Base-by-base conservation (phyloP, 2,797 vertebrate genomes). In the Neopelma chrysocephalum region DNA sequence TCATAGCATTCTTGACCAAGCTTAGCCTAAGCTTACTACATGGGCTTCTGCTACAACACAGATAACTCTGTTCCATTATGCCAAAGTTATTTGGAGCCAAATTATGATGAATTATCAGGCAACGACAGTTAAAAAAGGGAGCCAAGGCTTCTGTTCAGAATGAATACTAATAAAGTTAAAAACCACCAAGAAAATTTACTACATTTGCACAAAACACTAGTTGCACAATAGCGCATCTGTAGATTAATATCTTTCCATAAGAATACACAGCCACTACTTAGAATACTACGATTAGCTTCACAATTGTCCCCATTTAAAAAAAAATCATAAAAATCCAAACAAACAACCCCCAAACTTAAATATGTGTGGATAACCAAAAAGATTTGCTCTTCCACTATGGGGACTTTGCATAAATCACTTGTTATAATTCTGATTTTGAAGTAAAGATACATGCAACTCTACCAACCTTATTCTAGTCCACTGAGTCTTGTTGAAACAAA, bases 81-180 rank as follows among this genome's bases (percentile, higher is more conserved):
- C 22, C 58, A 66, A 61, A 78, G 31, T 34, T 38, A 70, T 71
- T 62, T 12, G 2, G 25, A 79, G 66, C 40, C 70, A 92, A 95
- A 90, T 87, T 92, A 87, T 82, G 70, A 90, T 58, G 82, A 71
- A 95, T 80, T 72, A 82, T 69, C 8, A 54, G n/a, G 34, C 31
- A 87, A 27, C 0, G 0, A 60, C 40, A 70, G 16, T 53, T 47
- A 8, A 64, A 56, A 31, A 71, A 78, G 15, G 43, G 13, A 58
- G 47, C 56, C 53, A 78, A 68, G 12, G 32, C 31, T 81, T 71
- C 57, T 90, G 12, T 60, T 85, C 50, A 78, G 48, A 78, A 75
- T 69, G 23, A 85, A 81, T 78, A 87, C 34, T 77, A 82, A 80
- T n/a, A 66, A 83, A 47, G 48, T 32, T 80, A 76, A 50, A 89